Base-by-base conservation (phyloP, 2,888 invertebrate species). In the Elmis aenea region DNA sequence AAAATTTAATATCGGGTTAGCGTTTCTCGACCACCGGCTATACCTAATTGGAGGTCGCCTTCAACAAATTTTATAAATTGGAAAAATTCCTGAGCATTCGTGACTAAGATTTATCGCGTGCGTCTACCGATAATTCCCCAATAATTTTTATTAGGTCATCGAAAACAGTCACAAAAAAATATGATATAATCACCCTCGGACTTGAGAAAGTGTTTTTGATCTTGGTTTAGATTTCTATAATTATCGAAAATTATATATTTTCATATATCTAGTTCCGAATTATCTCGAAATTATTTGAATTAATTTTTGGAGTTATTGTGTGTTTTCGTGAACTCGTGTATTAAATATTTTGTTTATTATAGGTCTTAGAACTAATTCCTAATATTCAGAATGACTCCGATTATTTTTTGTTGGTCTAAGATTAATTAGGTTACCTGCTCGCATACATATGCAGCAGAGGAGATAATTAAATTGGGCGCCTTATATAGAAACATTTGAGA, bases 241-340 rank as follows among this genome's bases (percentile, higher is more conserved):
- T 61, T 61, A 60, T 55, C 54, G 57, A 60, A n/a, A 61, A 62
- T 62, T 61, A 62, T 61, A 61, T 53, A 58, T 57, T 57, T 54
- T 57, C 52, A 55, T 58, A 56, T 54, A 54, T 58, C 46, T 25
- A 39, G 50, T 52, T 48, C 45, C 15, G 28, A 37, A 42, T 41
- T 32, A 41, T 27, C 30, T 53, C 42, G 30, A 50, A 54, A 58
- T 60, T 54, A 57, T 61, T 52, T 46, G 57, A 55, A 59, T 61
- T 58, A 60, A 57, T 58, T 55, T 46, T 43, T 45, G n/a, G 38
- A 51, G 49, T 50, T 50, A 45, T 41, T 42, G 42, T 48, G 51
- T 50, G 42, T 42, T 33, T 48, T 51, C 35, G 31, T 28, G 9
- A 25, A 38, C 20, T 27, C 12, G 24, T 31, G 25, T 32, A 24